Percentiles rank a stretch among this genome's conserved stretches.
These are phyloP conservation scores for Ophthalmolycus amberensis DNA, from an alignment of 2,113 vertebrate genomes.

Conservation along the genomic window DNA sequence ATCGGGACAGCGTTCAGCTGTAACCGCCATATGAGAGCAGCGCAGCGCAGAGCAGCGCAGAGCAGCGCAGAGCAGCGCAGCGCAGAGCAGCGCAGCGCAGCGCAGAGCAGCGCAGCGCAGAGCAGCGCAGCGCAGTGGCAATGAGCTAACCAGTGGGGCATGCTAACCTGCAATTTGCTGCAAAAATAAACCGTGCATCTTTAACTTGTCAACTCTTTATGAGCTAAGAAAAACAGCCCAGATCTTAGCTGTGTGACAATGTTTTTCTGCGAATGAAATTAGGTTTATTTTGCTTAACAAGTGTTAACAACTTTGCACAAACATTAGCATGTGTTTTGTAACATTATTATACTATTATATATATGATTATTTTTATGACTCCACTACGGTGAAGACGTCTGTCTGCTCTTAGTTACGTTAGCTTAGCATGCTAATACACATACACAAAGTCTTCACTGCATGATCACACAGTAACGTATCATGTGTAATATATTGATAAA, in stretches of 20 bases:
- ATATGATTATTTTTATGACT: neutral
- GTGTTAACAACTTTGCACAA: too few species aligned
- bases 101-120: too few species aligned
- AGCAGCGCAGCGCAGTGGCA: neutral
- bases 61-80: too few species aligned
- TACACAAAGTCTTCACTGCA: neutral
- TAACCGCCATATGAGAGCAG: neutral
- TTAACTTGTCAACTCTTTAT: neutral
- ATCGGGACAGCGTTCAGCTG: neutral
- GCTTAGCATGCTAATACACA: neutral
- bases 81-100: too few species aligned
- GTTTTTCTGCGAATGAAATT: neutral
- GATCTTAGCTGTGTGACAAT: neutral
- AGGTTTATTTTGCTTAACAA: neutral
- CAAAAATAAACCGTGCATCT: neutral
- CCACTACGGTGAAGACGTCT: neutral
- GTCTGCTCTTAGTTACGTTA: neutral
- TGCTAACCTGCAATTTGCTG: neutral
- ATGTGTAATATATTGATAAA: neutral
- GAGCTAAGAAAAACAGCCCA: neutral
- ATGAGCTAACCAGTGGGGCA: neutral
- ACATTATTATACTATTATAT: too few species aligned
- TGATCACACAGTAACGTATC: neutral
- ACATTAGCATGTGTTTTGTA: neutral
- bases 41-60: too few species aligned